phyloP scores from a whole-genome alignment of 2,888 invertebrate species.

The Allolobophora icterica region DNA sequence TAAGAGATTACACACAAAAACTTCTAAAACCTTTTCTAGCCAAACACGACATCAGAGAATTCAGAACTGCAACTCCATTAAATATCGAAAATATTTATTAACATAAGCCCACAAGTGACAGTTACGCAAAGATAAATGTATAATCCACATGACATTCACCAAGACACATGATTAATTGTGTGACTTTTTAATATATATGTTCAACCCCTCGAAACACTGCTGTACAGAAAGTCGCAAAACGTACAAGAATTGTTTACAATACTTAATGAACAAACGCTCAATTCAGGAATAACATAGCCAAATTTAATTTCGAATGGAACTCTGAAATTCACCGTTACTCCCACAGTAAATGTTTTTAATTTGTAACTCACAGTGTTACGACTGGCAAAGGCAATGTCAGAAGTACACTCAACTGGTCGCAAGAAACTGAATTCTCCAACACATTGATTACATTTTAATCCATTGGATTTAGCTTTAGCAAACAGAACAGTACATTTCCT shows the following conservation, averaged over 20 bases:
- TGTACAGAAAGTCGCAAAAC: background rate
- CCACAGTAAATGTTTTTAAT: no score
- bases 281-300: background rate
- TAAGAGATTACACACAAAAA: no score
- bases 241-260: background rate
- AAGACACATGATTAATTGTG: background rate
- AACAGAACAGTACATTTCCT: background rate
- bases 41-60: background rate
- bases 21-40: background rate
- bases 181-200: background rate
- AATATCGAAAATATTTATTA: conserved; percentile 17
- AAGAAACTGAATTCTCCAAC: background rate
- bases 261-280: background rate
- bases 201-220: background rate
- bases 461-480: background rate
- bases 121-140: background rate
- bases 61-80: background rate
- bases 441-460: background rate
- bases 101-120: background rate
- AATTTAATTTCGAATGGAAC: background rate
- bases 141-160: background rate
- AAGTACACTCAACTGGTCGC: background rate
- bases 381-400: background rate
- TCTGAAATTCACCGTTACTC: background rate
- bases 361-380: no score